Percentiles rank a stretch among this genome's conserved stretches.
Evolutionary conservation across 2,888 invertebrate genomes (phyloP).

Genomic region (Cerastis leucographa): DNA sequence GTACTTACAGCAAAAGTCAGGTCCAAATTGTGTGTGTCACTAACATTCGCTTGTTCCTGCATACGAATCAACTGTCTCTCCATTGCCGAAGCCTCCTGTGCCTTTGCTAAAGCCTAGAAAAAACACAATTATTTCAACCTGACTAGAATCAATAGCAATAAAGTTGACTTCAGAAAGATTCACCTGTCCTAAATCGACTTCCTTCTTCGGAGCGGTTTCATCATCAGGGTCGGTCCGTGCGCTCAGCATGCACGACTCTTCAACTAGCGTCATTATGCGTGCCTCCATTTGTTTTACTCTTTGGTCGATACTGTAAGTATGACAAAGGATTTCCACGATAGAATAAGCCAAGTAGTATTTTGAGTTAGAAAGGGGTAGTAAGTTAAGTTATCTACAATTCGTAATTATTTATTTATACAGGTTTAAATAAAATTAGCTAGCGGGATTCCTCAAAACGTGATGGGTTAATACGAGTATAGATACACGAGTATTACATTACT

Average conservation of each 20-base stretch:
- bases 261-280: slow-evolving; percentile 96
- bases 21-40: slow-evolving; percentile 98
- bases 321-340: background rate
- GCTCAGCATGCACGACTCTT: slow-evolving; percentile 94
- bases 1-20: slow-evolving; percentile 96
- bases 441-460: background rate
- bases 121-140: background rate
- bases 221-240: slow-evolving; percentile 81
- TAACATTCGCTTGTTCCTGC: slow-evolving; percentile 97
- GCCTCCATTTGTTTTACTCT: slow-evolving; percentile 97
- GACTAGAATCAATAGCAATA: background rate
- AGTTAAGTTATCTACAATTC: background rate
- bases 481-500: no score
- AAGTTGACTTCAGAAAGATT: background rate
- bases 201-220: slow-evolving; percentile 77
- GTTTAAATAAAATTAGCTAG: background rate
- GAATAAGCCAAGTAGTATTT: background rate
- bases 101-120: slow-evolving; percentile 94
- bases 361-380: background rate
- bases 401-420: background rate
- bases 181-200: slow-evolving; percentile 83
- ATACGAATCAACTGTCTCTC: slow-evolving; percentile 97
- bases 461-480: background rate
- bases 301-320: slow-evolving; percentile 94
- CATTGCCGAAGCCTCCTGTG: slow-evolving; percentile 98